These are phyloP conservation scores for Sylvietta virens DNA, from an alignment of 2,113 vertebrate species.

Conservation along the genomic window DNA sequence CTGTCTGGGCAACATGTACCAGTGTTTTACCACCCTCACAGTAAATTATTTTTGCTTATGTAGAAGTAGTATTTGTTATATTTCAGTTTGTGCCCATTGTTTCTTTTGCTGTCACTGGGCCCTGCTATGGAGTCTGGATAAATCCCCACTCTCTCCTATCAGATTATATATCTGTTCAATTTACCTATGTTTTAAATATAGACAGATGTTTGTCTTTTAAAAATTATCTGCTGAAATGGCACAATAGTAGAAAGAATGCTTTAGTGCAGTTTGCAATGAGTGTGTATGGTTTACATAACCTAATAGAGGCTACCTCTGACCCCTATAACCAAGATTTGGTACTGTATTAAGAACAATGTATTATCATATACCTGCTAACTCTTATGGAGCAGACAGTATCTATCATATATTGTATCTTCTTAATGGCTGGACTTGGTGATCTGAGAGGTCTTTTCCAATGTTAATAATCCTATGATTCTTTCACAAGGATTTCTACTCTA, in stretches of 20 bases:
- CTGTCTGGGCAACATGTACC: neutral
- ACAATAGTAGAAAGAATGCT: neutral
- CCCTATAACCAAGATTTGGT: neutral
- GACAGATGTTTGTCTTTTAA: neutral
- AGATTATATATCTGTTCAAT: neutral
- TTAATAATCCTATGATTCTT: neutral
- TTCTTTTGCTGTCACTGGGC: neutral
- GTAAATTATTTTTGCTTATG: neutral
- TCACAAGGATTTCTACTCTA: neutral
- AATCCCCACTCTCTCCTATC: rapidly evolving
- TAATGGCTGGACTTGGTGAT: neutral
- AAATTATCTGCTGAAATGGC: neutral
- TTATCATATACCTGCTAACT: neutral
- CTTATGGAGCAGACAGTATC: neutral
- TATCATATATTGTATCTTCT: neutral
- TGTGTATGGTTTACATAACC: neutral
- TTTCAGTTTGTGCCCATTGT: neutral
- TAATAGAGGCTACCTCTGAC: neutral
- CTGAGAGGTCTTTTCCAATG: neutral
- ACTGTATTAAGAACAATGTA: neutral
- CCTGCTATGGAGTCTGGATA: neutral
- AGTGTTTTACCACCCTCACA: neutral
- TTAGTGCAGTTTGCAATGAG: neutral
- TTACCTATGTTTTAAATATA: neutral
- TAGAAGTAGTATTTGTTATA: neutral